A percentile compares a stretch with the other conserved stretches of the same genome.
Conservation (phyloP, 2,888 invertebrate genomes). For the Ormia ochracea region DNA sequence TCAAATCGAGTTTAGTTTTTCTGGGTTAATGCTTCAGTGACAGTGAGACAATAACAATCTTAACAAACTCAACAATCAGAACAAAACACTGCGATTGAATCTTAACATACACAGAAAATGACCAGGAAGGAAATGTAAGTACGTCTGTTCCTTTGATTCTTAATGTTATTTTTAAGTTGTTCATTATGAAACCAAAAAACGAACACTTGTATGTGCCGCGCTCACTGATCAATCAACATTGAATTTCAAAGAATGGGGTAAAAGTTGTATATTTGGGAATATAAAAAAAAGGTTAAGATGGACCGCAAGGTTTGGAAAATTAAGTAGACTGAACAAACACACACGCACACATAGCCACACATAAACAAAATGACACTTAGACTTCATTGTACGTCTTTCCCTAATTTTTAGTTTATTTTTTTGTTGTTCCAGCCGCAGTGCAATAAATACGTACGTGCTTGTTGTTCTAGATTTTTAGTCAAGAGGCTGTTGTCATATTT, state of each 20-base stretch:
- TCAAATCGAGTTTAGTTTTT: constrained; percentile 52
- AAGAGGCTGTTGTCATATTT: constrained; percentile 46
- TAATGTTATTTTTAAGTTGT: constrained; percentile 15
- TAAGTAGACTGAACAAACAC: neutral
- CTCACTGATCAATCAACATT: constrained; percentile 37
- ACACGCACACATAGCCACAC: neutral
- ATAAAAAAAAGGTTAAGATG: constrained; percentile 27
- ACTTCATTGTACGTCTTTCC: constrained; percentile 6
- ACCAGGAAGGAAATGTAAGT: constrained; percentile 58
- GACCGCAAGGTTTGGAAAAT: neutral
- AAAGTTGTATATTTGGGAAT: neutral
- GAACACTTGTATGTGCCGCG: constrained; percentile 42
- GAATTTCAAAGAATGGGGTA: neutral
- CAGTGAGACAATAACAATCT: constrained; percentile 47
- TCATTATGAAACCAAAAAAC: constrained; percentile 8
- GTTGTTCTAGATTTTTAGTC: constrained; percentile 7
- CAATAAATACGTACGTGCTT: neutral
- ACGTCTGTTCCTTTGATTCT: constrained; percentile 48
- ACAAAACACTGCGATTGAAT: constrained; percentile 24
- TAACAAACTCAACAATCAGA: constrained; percentile 32
- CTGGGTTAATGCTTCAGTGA: constrained; percentile 59
- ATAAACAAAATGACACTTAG: constrained; percentile 8
- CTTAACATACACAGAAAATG: constrained; percentile 19
- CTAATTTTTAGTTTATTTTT: neutral
- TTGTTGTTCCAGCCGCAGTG: neutral